Conservation (phyloP, 2,888 invertebrate genomes). For the Scelioninae gen. 1 region DNA sequence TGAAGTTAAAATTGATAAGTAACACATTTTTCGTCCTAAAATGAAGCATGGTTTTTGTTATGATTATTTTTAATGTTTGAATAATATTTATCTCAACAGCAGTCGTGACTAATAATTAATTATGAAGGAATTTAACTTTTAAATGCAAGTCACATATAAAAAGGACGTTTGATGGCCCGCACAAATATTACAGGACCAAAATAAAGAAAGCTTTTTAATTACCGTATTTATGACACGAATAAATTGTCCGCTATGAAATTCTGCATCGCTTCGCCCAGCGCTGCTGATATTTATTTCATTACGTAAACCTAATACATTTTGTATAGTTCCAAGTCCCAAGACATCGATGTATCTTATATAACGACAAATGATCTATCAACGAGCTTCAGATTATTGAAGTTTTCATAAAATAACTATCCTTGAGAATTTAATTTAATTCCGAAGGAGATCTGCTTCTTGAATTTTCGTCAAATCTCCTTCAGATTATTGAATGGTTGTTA, state of each 20-base stretch:
- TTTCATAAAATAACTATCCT: conserved; percentile 26
- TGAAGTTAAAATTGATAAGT: not conserved
- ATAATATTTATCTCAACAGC: not conserved
- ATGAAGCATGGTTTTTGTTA: not conserved
- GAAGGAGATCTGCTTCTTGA: not conserved
- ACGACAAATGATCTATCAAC: conserved; percentile 37
- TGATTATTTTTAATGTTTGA: not conserved
- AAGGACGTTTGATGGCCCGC: not conserved
- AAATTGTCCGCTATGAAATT: conserved; percentile 28
- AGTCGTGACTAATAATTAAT: conserved; percentile 4
- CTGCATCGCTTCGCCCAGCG: conserved; percentile 4
- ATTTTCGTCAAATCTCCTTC: conserved; percentile 10
- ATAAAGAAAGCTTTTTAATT: conserved; percentile 20
- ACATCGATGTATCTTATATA: conserved; percentile 8
- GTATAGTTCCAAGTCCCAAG: conserved; percentile 29
- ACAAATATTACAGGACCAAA: not conserved
- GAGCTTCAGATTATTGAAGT: conserved; percentile 23
- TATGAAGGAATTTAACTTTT: conserved; percentile 1
- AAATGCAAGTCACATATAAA: not conserved
- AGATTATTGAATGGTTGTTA: no score
- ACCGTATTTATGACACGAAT: conserved; percentile 13
- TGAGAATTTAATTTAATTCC: conserved; percentile 19
- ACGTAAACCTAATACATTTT: conserved; percentile 29
- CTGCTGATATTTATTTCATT: conserved; percentile 37
- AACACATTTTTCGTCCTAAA: not conserved